Evolutionary conservation across 2,113 vertebrate genomes (phyloP).

Genomic region (Vulpes ferrilata): DNA sequence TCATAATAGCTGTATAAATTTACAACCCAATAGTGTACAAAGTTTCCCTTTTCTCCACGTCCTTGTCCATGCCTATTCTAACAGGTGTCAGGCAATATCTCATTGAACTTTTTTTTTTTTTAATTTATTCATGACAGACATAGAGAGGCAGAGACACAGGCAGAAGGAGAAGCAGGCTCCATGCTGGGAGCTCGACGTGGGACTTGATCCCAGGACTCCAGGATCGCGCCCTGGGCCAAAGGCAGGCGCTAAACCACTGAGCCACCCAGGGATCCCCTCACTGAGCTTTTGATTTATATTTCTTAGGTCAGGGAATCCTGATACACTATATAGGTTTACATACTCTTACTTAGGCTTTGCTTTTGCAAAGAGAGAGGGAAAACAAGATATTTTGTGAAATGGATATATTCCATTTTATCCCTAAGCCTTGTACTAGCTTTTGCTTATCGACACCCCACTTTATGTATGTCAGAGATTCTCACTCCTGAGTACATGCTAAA

Average conservation of each 20-base stretch:
- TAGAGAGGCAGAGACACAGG: too few species aligned
- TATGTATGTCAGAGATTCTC: not conserved
- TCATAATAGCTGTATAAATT: not conserved
- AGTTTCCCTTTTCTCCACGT: not conserved
- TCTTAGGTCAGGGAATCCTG: not conserved
- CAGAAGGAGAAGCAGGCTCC: too few species aligned
- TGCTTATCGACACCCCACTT: not conserved
- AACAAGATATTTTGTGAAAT: not conserved
- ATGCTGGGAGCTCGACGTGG: too few species aligned
- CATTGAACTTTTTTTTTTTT: not conserved
- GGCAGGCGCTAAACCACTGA: too few species aligned
- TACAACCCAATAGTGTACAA: not conserved
- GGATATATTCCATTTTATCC: not conserved
- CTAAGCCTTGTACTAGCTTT: not conserved
- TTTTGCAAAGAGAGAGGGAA: not conserved
- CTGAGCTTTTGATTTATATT: not conserved
- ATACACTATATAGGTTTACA: not conserved
- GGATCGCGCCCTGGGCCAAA: too few species aligned
- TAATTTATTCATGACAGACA: too few species aligned
- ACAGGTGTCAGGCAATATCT: not conserved
- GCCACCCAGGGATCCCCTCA: not conserved
- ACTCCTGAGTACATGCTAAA: not conserved
- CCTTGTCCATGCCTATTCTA: not conserved
- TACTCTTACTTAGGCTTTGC: not conserved
- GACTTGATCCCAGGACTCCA: too few species aligned